Base-by-base conservation (phyloP, 2,113 vertebrate species). In the Lagopus leucura region DNA sequence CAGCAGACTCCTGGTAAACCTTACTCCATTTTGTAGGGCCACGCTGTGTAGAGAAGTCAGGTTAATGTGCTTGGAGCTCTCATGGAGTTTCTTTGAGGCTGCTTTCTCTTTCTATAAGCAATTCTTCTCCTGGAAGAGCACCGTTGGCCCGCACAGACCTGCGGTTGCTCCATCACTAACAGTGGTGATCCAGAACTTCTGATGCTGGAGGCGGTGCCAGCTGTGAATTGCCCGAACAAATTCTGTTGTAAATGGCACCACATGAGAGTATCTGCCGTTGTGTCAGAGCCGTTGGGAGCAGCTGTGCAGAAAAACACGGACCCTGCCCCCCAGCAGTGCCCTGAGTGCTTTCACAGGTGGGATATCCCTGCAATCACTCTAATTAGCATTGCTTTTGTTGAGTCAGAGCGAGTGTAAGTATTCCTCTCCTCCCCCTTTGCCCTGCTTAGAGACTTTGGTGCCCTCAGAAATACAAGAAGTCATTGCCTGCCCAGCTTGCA, bases 111-210 rank as follows among this genome's bases (percentile, higher is more conserved):
- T 88, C 65, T 47, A 27, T 43, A 61, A 89, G 64, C 47, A 74
- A 20, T 95, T 92, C 32, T 14, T 72, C 54, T 21, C 3, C 52
- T 24, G 25, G 36, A 57, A 79, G 24, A 76, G 74, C 42, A 8
- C 48, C 9, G 1, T 8, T 88, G 66, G 71, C 69, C 83, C 81
- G 24, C 48, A 13, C 78, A 75, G 67, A 83, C 75, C 58, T 84
- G 4, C 72, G 13, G 81, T 82, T 86, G 66, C 45, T 52, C 22
- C 18, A 36, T 45, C 1, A 3, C 47, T 71, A 86, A 69, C 61
- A 86, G 38, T 48, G 65, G 2, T 60, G 76, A 75, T 84, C 78
- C 57, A 95, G 89, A 58, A 66, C 82, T 96, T 94, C 13, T 52
- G 60, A 71, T 67, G 69, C 65, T 79, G 83, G 71, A 78, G 70